phyloP scores from a whole-genome alignment of 2,113 vertebrate species.

The Pantherophis guttatus region DNA sequence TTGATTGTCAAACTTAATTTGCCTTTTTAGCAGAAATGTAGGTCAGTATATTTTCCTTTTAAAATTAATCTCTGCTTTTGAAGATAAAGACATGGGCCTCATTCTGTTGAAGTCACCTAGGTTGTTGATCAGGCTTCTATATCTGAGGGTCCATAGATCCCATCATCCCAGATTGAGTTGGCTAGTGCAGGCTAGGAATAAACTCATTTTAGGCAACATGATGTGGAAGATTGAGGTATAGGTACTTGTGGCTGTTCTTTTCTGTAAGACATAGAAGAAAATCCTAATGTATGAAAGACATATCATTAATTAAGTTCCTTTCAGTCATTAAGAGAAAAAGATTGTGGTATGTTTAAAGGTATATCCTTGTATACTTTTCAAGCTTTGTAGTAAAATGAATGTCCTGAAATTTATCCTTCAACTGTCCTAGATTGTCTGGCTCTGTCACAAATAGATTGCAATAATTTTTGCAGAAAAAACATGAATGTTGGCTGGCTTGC shows the following conservation, averaged over 20 bases:
- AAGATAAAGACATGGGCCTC: neutral
- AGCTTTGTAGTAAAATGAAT: neutral
- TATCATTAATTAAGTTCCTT: neutral
- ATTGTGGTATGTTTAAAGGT: neutral
- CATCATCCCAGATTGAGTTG: neutral
- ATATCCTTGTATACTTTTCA: neutral
- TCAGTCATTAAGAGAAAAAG: conserved; percentile 4
- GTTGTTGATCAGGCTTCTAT: neutral
- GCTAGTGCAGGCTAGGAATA: neutral
- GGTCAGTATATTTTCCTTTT: neutral
- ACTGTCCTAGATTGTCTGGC: neutral
- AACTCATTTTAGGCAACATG: neutral
- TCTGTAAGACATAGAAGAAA: neutral
- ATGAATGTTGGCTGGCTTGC: neutral
- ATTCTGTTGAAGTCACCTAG: neutral
- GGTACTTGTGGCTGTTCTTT: neutral
- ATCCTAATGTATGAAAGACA: rapidly evolving
- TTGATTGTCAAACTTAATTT: conserved; percentile 44
- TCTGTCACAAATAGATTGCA: neutral
- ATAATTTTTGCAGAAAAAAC: neutral
- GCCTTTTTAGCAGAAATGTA: conserved; percentile 5
- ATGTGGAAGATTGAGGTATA: neutral
- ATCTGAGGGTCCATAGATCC: neutral
- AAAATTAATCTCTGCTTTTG: neutral
- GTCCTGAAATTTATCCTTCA: neutral